Percentiles rank a stretch among this genome's conserved stretches.
phyloP scores from a whole-genome alignment of 2,797 vertebrate genomes.

The Eulemur rubriventer region DNA sequence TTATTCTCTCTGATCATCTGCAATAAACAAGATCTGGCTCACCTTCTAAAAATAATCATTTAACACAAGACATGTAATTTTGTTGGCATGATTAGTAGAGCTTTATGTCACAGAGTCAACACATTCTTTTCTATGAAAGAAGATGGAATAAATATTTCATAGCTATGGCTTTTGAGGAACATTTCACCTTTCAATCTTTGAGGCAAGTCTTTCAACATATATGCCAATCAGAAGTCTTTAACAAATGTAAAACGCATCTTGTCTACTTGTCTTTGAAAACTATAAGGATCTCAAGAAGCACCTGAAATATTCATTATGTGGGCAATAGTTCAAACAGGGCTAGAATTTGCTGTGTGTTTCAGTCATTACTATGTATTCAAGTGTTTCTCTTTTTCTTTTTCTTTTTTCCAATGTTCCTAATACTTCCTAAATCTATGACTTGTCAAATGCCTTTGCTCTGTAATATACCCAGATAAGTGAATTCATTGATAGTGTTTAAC shows the following conservation, averaged over 20 bases:
- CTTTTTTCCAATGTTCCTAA: neutral
- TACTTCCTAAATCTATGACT: conserved; percentile 43
- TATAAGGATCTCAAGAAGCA: conserved; percentile 79
- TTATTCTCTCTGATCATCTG: conserved; percentile 76
- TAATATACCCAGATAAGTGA: neutral
- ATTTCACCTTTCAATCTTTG: conserved; percentile 80
- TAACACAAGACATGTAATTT: conserved; percentile 81
- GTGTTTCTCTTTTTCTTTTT: conserved; percentile 41
- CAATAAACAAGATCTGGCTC: conserved; percentile 73
- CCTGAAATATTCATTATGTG: conserved; percentile 85
- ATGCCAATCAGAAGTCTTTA: conserved; percentile 85
- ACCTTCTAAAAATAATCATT: conserved; percentile 81
- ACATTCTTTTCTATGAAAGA: conserved; percentile 82
- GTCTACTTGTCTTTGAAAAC: conserved; percentile 85
- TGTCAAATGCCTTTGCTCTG: conserved; percentile 42
- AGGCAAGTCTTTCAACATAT: conserved; percentile 81
- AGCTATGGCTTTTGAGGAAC: conserved; percentile 81
- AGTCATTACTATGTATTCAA: conserved; percentile 45
- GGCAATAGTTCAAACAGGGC: conserved; percentile 72
- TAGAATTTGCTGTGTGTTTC: conserved; percentile 70
- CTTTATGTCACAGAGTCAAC: conserved; percentile 82
- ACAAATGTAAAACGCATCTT: conserved; percentile 83
- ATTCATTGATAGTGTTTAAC: conserved; percentile 28
- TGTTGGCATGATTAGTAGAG: conserved; percentile 83
- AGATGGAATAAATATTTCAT: conserved; percentile 87